These are phyloP conservation scores for Endotricha flammealis DNA, from an alignment of 2,888 invertebrate genomes.

Conservation along the genomic window DNA sequence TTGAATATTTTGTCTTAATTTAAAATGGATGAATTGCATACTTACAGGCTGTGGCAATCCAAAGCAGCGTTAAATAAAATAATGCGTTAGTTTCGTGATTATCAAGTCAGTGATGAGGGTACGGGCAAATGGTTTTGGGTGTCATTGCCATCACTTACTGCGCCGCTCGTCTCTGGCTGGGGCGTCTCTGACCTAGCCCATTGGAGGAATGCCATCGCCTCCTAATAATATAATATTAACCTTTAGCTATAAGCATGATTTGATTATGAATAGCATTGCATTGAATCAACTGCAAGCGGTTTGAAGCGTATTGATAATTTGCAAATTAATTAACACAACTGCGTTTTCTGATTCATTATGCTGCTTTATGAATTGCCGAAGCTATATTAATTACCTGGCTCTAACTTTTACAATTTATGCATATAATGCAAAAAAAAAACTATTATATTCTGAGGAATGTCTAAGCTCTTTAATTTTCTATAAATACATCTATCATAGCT, in stretches of 20 bases:
- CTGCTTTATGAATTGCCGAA: too few species aligned
- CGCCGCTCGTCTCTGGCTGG: constrained; percentile 64
- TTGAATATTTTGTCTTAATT: too few species aligned
- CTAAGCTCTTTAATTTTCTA: too few species aligned
- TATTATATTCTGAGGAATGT: too few species aligned
- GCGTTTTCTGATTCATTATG: too few species aligned
- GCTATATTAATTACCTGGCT: too few species aligned
- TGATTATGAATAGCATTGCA: constrained; percentile 11
- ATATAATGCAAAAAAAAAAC: too few species aligned
- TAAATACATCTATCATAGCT: too few species aligned
- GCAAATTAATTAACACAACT: too few species aligned
- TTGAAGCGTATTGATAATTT: too few species aligned
- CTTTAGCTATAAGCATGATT: constrained; percentile 61
- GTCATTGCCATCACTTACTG: constrained; percentile 70
- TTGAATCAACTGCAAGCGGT: background rate
- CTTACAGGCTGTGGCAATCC: constrained; percentile 74
- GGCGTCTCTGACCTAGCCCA: constrained; percentile 65
- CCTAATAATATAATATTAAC: constrained; percentile 57
- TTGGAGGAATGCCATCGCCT: constrained; percentile 70
- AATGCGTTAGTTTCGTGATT: constrained; percentile 73
- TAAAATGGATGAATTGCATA: constrained; percentile 48
- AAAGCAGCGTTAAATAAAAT: constrained; percentile 71
- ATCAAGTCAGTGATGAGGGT: constrained; percentile 41
- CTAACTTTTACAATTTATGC: too few species aligned
- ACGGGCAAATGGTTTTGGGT: constrained; percentile 47